Percentiles rank a stretch among this genome's conserved stretches.
These are phyloP conservation scores for Drosophila persimilis DNA, from an alignment of 1,140 invertebrate genomes.

Conservation along the genomic window DNA sequence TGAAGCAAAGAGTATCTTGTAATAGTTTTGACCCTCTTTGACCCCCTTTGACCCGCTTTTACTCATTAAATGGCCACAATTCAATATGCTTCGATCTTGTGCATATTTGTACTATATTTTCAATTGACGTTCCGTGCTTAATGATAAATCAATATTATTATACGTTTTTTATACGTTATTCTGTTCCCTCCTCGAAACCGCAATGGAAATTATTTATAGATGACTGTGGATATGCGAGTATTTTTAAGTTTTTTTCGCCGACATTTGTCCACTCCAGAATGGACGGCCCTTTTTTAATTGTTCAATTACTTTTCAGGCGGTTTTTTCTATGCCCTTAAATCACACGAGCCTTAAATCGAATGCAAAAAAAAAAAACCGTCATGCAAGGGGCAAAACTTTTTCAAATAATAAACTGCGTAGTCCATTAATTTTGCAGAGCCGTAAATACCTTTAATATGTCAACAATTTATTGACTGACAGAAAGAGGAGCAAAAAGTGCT, in stretches of 20 bases:
- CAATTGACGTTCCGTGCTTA: conserved; percentile 28
- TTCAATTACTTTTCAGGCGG: conserved; percentile 33
- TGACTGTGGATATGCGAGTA: conserved; percentile 21
- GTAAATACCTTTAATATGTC: conserved; percentile 37
- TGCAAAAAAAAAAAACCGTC: conserved; percentile 22
- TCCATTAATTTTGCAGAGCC: conserved; percentile 45
- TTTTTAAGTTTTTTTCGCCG: conserved; percentile 19
- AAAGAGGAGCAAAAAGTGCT: conserved; percentile 3
- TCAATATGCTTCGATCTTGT: conserved; percentile 42
- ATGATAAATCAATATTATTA: conserved; percentile 49
- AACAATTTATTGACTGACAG: conserved; percentile 38
- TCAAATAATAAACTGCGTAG: conserved; percentile 12
- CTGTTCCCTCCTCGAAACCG: conserved; percentile 8
- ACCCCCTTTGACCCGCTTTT: neutral
- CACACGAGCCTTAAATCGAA: conserved; percentile 29
- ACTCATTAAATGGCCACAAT: conserved; percentile 53
- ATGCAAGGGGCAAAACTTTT: conserved; percentile 42
- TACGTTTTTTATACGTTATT: neutral
- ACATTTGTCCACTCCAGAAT: conserved; percentile 12
- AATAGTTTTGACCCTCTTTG: conserved; percentile 4
- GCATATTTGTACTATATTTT: conserved; percentile 20
- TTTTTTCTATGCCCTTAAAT: conserved; percentile 37
- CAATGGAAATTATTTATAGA: conserved; percentile 25
- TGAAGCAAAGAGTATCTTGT: too few species aligned
- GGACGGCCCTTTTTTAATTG: conserved; percentile 38